Conservation (phyloP, 1,140 invertebrate genomes). For the Cepaea nemoralis region DNA sequence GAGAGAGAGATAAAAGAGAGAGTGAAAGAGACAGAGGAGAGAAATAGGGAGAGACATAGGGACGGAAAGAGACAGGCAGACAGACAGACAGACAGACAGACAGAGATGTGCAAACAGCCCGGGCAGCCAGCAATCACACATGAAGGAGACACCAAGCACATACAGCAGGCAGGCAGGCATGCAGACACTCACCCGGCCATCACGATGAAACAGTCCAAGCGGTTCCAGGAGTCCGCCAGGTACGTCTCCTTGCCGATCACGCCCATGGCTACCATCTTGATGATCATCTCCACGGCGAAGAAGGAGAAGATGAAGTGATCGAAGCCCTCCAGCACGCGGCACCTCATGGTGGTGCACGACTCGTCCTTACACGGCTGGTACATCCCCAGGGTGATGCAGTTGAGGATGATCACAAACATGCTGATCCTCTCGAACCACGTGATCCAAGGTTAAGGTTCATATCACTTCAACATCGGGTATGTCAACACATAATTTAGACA, state of each 20-base stretch:
- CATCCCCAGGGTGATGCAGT: conserved; percentile 99
- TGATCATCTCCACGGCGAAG: conserved; percentile 88
- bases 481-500: too few relatives aligned
- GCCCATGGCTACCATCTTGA: conserved; percentile 99
- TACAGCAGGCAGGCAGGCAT: too few relatives aligned
- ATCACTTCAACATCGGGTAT: too few relatives aligned
- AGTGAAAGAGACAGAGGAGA: too few relatives aligned
- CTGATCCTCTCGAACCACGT: conserved; percentile 99
- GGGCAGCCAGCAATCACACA: too few relatives aligned
- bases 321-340: conserved; percentile 94
- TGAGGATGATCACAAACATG: conserved; percentile 97
- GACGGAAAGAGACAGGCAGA: too few relatives aligned
- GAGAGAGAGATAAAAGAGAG: too few relatives aligned
- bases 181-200: conserved; percentile 85
- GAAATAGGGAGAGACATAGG: too few relatives aligned
- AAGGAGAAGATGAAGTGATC: conserved; percentile 99
- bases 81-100: too few relatives aligned
- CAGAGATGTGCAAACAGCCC: too few relatives aligned
- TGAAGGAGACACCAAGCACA: not conserved
- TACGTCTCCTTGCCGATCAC: conserved; percentile 94
- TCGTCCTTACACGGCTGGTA: conserved; percentile 95
- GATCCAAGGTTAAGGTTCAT: conserved; percentile 67
- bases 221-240: conserved; percentile 96
- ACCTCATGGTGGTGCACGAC: conserved; percentile 87
- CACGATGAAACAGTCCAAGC: conserved; percentile 98